phyloP scores from a whole-genome alignment of 2,888 invertebrate genomes.

The Eupithecia subumbrata region DNA sequence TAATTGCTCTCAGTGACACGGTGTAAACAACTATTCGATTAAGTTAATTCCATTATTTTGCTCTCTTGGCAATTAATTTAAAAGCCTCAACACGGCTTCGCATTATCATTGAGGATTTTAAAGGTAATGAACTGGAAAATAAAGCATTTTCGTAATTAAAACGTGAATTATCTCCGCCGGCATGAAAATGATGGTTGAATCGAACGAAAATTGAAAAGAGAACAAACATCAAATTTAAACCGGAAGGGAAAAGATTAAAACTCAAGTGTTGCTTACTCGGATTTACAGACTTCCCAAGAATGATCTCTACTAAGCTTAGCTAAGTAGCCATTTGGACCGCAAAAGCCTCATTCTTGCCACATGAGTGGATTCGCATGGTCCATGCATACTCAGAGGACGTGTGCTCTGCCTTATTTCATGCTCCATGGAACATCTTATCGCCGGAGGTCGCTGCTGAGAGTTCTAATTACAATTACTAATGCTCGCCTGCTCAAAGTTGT shows the following conservation, averaged over 20 bases:
- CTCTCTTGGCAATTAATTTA: conserved; percentile 74
- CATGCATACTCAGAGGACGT: conserved; percentile 52
- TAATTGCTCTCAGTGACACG: conserved; percentile 82
- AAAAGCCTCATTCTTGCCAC: conserved; percentile 60
- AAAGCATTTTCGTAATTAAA: conserved; percentile 30
- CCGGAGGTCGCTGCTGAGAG: conserved; percentile 69
- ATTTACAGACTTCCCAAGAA: conserved; percentile 34
- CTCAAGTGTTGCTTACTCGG: conserved; percentile 17
- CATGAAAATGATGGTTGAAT: background rate
- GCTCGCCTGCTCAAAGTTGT: conserved; percentile 73
- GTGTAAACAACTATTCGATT: conserved; percentile 84
- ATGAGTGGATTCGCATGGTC: conserved; percentile 74
- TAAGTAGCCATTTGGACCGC: conserved; percentile 62
- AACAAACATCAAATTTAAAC: background rate
- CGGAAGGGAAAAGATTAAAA: background rate
- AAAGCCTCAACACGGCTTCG: conserved; percentile 60
- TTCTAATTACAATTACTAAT: conserved; percentile 81
- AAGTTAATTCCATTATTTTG: conserved; percentile 80
- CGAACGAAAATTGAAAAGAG: background rate
- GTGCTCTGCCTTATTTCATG: conserved; percentile 80
- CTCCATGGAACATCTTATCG: conserved; percentile 80
- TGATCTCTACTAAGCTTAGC: conserved; percentile 31
- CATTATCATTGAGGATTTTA: conserved; percentile 47
- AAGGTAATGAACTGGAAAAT: conserved; percentile 47
- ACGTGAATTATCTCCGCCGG: background rate